A percentile compares a stretch with the other conserved stretches of the same genome.
Evolutionary conservation across 2,113 vertebrate species (phyloP).

Genomic region (Archilochus colubris): DNA sequence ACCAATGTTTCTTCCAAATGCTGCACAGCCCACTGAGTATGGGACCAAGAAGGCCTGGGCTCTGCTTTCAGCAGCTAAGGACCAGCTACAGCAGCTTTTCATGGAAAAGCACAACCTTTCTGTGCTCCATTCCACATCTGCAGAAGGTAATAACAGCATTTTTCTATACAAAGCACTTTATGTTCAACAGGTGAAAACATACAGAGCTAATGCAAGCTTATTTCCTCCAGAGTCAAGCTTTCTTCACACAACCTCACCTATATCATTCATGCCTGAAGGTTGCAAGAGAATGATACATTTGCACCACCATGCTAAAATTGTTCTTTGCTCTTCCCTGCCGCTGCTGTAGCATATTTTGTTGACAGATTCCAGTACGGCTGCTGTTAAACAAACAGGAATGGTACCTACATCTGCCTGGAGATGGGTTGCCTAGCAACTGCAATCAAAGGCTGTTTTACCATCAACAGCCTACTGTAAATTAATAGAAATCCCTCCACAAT

Average conservation of each 20-base stretch:
- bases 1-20: neutral
- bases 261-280: neutral
- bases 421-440: conserved; percentile 81
- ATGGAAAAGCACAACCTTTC: neutral
- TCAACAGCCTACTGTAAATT: conserved; percentile 65
- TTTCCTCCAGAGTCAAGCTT: neutral
- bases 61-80: neutral
- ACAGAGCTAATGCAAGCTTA: neutral
- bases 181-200: neutral
- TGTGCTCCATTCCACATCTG: neutral
- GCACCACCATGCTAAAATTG: neutral
- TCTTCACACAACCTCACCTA: neutral
- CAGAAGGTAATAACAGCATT: neutral
- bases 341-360: conserved; percentile 19
- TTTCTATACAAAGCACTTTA: neutral
- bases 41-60: neutral
- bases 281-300: neutral
- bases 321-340: neutral
- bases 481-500: conserved; percentile 57
- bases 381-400: conserved; percentile 70
- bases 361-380: conserved; percentile 53
- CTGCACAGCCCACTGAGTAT: neutral
- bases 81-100: neutral
- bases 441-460: conserved; percentile 71
- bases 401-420: conserved; percentile 65